phyloP scores from a whole-genome alignment of 2,797 vertebrate species.

The Tarsius wallacei region DNA sequence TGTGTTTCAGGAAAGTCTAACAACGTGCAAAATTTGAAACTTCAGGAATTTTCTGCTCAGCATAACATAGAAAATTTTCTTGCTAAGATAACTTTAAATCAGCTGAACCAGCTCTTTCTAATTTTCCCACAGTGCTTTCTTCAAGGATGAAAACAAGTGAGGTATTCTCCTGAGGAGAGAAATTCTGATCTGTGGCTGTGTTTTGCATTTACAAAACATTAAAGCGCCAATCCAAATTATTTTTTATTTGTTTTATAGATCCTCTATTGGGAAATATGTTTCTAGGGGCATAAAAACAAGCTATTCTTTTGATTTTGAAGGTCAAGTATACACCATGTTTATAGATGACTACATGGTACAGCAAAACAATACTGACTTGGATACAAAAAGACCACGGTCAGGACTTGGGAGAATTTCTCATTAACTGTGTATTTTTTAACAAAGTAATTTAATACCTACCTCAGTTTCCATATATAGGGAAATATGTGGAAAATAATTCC shows the following conservation, averaged over 20 bases:
- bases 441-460: conserved; percentile 60
- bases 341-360: conserved; percentile 43
- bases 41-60: conserved; percentile 74
- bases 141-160: conserved; percentile 78
- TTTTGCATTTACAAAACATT: conserved; percentile 79
- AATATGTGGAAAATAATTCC: conserved; percentile 1
- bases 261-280: conserved; percentile 72
- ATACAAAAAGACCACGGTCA: conserved; percentile 9
- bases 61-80: conserved; percentile 63
- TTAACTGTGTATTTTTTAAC: conserved; percentile 25
- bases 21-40: conserved; percentile 72
- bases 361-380: conserved; percentile 45
- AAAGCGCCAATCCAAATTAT: conserved; percentile 68
- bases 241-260: conserved; percentile 77
- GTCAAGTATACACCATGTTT: conserved; percentile 54
- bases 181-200: conserved; percentile 65
- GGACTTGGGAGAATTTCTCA: conserved; percentile 46
- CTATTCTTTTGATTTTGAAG: conserved; percentile 77
- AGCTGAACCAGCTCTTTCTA: conserved; percentile 80
- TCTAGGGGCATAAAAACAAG: conserved; percentile 72
- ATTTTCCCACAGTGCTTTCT: conserved; percentile 82
- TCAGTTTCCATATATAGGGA: not conserved
- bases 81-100: conserved; percentile 81
- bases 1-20: conserved; percentile 67
- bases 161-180: conserved; percentile 62